phyloP scores from a whole-genome alignment of 2,888 invertebrate genomes.

The Arge pagana region DNA sequence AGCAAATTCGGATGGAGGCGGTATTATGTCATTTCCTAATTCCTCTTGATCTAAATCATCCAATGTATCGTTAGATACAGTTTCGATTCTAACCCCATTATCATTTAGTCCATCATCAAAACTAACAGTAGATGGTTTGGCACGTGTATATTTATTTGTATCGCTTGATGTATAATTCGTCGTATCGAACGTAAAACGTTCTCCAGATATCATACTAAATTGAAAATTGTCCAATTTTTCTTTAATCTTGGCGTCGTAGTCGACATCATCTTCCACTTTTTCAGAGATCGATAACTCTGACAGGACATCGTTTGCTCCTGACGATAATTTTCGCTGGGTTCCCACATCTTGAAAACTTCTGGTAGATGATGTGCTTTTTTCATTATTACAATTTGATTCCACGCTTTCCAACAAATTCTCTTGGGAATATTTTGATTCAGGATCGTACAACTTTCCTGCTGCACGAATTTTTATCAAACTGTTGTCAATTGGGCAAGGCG shows the following conservation, averaged over 20 bases:
- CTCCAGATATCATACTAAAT: conserved; percentile 11
- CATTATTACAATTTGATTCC: conserved; percentile 9
- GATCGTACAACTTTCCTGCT: conserved; percentile 50
- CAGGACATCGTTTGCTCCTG: neutral
- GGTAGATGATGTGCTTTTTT: neutral
- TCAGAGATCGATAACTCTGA: conserved; percentile 1
- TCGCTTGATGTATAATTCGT: neutral
- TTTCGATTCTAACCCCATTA: conserved; percentile 33
- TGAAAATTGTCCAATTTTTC: conserved; percentile 23
- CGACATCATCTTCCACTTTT: conserved; percentile 10
- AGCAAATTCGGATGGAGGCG: conserved; percentile 50
- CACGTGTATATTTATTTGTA: conserved; percentile 2
- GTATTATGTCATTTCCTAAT: conserved; percentile 43
- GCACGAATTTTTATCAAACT: conserved; percentile 52
- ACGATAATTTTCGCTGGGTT: neutral
- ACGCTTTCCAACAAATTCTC: conserved; percentile 29
- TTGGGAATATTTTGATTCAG: conserved; percentile 38
- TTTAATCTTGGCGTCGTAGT: conserved; percentile 28
- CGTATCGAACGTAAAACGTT: conserved; percentile 15
- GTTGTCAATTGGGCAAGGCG: conserved; percentile 48
- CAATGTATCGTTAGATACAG: conserved; percentile 33
- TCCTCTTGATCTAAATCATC: conserved; percentile 35
- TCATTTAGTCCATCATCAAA: conserved; percentile 33
- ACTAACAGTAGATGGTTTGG: conserved; percentile 30
- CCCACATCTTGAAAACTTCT: neutral